A percentile compares a stretch with the other conserved stretches of the same genome.
These are phyloP conservation scores for Branchellion lobata DNA, from an alignment of 2,888 invertebrate species.

Conservation along the genomic window DNA sequence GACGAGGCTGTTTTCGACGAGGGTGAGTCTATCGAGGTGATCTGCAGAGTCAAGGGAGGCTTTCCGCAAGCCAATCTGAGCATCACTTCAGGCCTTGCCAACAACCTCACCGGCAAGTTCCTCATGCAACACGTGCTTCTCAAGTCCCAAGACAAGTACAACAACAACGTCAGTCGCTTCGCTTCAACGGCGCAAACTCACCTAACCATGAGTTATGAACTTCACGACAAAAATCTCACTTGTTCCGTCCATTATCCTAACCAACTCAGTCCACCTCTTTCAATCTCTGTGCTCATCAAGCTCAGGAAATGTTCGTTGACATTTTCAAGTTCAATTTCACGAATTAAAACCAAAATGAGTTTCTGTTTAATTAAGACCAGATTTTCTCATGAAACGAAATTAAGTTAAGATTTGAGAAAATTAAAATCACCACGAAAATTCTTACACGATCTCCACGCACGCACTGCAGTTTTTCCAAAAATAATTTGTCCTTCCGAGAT, in stretches of 20 bases:
- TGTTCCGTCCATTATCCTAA: neutral
- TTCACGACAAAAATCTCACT: conserved; percentile 26
- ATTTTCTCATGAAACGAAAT: no score
- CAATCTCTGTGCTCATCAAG: conserved; percentile 13
- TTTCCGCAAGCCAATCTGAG: conserved; percentile 49
- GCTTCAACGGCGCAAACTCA: neutral
- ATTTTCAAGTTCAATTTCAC: no score
- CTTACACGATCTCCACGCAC: no score
- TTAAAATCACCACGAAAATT: no score
- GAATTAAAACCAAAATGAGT: neutral
- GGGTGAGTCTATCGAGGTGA: conserved; percentile 43
- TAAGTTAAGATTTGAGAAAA: no score
- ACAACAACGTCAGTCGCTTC: neutral
- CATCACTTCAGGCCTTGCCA: conserved; percentile 44
- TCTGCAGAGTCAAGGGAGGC: conserved; percentile 49
- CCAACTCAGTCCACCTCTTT: neutral
- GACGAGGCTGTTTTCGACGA: conserved; percentile 48
- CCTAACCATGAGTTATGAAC: conserved; percentile 11
- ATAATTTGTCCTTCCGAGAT: conserved; percentile 9
- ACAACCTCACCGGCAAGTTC: conserved; percentile 48
- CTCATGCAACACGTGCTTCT: neutral
- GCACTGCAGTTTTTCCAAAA: conserved; percentile 37
- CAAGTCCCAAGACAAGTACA: neutral
- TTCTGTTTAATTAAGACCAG: no score
- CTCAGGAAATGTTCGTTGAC: conserved; percentile 21